Evolutionary conservation across 2,797 vertebrate genomes (phyloP), one percentile per base, ranked within the genome.

Genomic region (Tolypeutes matacus): DNA sequence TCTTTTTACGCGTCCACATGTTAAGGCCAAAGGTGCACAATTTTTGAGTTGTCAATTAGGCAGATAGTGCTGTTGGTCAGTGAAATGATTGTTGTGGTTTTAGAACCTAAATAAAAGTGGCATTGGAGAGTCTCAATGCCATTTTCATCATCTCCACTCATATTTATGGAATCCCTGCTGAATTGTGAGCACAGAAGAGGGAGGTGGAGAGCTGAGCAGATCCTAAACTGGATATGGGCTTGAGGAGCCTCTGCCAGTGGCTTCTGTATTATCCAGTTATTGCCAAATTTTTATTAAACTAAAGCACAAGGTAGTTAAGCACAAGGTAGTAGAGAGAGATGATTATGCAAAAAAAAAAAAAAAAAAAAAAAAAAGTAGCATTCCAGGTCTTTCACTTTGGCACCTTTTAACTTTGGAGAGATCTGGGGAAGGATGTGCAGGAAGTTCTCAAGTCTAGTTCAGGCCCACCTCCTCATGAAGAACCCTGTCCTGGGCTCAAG

Each of bases 1-100:
- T 94, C 82, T 78, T 92, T 97, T 94, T 95, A 84, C 89, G 90
- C 49, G 76, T 84, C 60, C 5, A 76, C 80, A 81, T 58, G 51
- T 91, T 78, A 89, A 88, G 78, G 65, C n/a, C 42, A 91, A 83
- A 36, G 42, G 87, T 65, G 60, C 58, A 2, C 69, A 93, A 65
- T 72, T 89, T 46, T 64, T 94, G 51, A 75, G 51, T 67, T 82
- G 72, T 95, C 88, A 77, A 56, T 51, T 76, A 95, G 70, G 25
- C 20, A 65, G 39, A 36, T 36, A 88, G 77, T 62, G 67, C 46
- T 93, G 23, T 39, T 80, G 86, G 34, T 87, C 84, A 95, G 51
- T 85, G 64, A 87, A 88, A 80, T 91, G 29, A 85, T 73, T 94
- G 72, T 36, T 67, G 77, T 90, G 78, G 46, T 17, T 94, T 92